phyloP scores from a whole-genome alignment of 2,888 invertebrate genomes.

The Crocallis elinguaria region DNA sequence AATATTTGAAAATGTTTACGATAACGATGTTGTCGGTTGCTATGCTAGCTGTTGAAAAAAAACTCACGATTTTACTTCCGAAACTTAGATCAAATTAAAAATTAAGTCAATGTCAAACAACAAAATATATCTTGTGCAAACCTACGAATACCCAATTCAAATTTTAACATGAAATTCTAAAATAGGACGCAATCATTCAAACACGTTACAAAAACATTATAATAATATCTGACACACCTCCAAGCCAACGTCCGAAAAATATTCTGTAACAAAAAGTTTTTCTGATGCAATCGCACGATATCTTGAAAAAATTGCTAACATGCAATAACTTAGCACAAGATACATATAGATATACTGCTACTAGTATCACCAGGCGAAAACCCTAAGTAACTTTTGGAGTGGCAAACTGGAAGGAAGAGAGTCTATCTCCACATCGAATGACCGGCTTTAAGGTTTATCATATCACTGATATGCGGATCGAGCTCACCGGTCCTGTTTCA shows the following conservation, averaged over 20 bases:
- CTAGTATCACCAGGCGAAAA: too few relatives aligned
- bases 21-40: background rate
- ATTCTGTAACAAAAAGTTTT: background rate
- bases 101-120: too few relatives aligned
- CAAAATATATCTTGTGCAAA: background rate
- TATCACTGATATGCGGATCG: background rate
- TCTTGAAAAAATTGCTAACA: too few relatives aligned
- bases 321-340: too few relatives aligned
- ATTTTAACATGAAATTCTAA: background rate
- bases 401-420: too few relatives aligned
- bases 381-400: too few relatives aligned
- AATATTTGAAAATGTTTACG: background rate
- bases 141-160: too few relatives aligned
- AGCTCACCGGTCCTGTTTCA: background rate
- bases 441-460: too few relatives aligned
- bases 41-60: background rate
- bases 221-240: slow-evolving; percentile 15
- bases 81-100: too few relatives aligned
- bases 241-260: background rate
- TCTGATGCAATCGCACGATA: too few relatives aligned
- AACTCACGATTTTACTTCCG: background rate
- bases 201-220: background rate
- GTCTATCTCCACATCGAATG: too few relatives aligned
- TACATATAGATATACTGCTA: too few relatives aligned
- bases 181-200: background rate